Conservation (phyloP, 2,888 invertebrate genomes). For the Cerceris rybyensis region DNA sequence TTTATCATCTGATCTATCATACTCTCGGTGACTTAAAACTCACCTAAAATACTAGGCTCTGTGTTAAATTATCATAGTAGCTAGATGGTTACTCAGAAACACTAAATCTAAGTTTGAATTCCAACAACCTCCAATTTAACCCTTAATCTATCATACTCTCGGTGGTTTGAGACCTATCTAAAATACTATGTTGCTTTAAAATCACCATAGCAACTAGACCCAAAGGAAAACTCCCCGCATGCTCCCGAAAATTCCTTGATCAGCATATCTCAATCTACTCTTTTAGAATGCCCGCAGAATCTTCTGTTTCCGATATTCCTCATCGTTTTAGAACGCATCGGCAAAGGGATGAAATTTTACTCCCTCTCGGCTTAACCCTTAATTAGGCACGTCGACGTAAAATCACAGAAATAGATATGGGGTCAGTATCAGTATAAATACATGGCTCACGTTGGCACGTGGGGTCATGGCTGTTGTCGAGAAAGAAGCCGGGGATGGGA, state of each 20-base stretch:
- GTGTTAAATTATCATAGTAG: no score
- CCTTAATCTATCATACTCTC: no score
- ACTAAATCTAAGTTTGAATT: no score
- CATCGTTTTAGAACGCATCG: background rate
- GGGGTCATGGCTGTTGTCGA: constrained; percentile 15
- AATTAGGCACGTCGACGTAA: constrained; percentile 10
- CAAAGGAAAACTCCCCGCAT: background rate
- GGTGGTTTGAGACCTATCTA: no score
- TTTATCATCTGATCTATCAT: no score
- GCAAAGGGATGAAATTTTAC: background rate
- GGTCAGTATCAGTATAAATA: constrained; percentile 20
- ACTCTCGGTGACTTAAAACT: no score
- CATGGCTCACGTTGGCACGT: constrained; percentile 15
- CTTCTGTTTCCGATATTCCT: background rate
- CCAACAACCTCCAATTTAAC: no score
- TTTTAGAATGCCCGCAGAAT: background rate
- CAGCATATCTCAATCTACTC: background rate
- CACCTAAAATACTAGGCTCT: no score
- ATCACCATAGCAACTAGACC: background rate
- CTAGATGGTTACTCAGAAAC: no score
- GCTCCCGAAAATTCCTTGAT: no score
- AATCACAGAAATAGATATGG: constrained; percentile 34
- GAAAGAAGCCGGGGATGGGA: background rate
- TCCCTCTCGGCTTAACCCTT: background rate
- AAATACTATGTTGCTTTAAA: background rate